A percentile compares a stretch with the other conserved stretches of the same genome.
Evolutionary conservation across 2,888 invertebrate species (phyloP).

Genomic region (Bugulina stolonifera): DNA sequence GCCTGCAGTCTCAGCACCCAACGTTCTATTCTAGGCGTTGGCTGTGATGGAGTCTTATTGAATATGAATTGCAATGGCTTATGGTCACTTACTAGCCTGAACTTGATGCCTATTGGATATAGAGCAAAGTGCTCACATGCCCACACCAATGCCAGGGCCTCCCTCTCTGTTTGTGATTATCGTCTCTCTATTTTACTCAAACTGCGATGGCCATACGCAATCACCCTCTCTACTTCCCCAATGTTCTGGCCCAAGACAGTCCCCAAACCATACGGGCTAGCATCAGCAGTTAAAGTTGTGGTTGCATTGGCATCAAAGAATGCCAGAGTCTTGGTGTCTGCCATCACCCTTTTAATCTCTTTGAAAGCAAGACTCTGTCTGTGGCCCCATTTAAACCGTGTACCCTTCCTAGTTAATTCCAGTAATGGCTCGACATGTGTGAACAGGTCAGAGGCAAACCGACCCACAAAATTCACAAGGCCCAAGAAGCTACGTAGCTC

Average conservation of each 20-base stretch:
- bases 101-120: no score
- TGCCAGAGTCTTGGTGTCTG: neutral
- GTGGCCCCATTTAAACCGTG: neutral
- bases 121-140: no score
- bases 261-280: no score
- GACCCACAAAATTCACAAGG: neutral
- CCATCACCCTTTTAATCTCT: neutral
- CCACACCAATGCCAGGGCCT: no score
- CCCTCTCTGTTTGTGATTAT: no score
- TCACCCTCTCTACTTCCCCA: neutral
- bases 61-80: no score
- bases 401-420: neutral
- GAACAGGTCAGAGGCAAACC: no score
- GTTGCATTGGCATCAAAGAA: neutral
- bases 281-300: neutral
- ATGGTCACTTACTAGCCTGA: no score
- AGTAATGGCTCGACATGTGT: no score
- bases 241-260: neutral
- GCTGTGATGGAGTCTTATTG: no score
- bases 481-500: neutral
- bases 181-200: no score
- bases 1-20: neutral
- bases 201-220: neutral
- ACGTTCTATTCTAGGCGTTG: no score
- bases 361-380: neutral